Percentiles rank a stretch among this genome's conserved stretches.
These are phyloP conservation scores for rabbit (Oryctolagus cuniculus) DNA, from an alignment of 2,113 vertebrate genomes.

Conservation along the genomic window mOryCun1.1 NC_091442.1:37574501-37575000, in stretches of 20 bases:
- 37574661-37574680: neutral
- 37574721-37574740: neutral
- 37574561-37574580: neutral
- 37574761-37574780: neutral
- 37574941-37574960: neutral
- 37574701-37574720: neutral
- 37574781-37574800: neutral
- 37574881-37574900: neutral
- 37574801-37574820: neutral
- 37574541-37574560: neutral
- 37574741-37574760: neutral
- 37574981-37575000: neutral
- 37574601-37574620: neutral
- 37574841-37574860: neutral
- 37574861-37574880: neutral
- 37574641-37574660: neutral
- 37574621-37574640: neutral
- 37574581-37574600: neutral
- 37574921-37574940: neutral
- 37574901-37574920: neutral
- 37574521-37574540: neutral
- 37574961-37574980: neutral
- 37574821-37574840: neutral
- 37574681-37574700: neutral
- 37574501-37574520: neutral